Percentiles rank a stretch among this genome's conserved stretches.
Evolutionary conservation across 1,140 invertebrate species (phyloP).

Genomic region (Meteorus sp.): DNA sequence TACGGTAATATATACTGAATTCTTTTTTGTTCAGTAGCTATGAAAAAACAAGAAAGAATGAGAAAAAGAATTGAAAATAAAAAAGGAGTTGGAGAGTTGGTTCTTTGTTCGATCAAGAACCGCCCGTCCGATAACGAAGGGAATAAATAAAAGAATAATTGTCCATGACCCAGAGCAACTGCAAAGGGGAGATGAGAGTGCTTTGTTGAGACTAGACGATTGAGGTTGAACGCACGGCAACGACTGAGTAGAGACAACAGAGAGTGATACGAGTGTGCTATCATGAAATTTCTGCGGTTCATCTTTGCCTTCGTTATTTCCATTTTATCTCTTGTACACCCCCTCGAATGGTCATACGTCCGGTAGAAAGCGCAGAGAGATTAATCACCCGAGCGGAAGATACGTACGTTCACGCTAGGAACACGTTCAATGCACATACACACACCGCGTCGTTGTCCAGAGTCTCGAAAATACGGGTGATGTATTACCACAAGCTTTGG

Average conservation of each 20-base stretch:
- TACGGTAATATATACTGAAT: no score
- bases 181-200: not conserved
- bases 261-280: no score
- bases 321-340: no score
- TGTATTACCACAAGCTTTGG: not conserved
- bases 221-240: not conserved
- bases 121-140: not conserved
- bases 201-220: not conserved
- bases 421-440: not conserved
- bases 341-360: not conserved
- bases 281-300: no score
- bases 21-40: no score
- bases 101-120: not conserved
- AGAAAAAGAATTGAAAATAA: no score
- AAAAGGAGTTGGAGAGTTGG: no score
- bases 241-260: not conserved
- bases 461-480: constrained; percentile 3
- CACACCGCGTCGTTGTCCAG: no score
- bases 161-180: constrained; percentile 10
- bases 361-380: not conserved
- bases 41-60: no score
- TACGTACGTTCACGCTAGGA: not conserved
- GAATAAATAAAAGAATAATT: constrained; percentile 17
- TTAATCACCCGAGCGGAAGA: not conserved
- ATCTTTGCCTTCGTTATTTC: no score